A percentile compares a stretch with the other conserved stretches of the same genome.
Evolutionary conservation across 2,113 vertebrate species (phyloP).

Genomic region (Muntiacus muntjak): DNA sequence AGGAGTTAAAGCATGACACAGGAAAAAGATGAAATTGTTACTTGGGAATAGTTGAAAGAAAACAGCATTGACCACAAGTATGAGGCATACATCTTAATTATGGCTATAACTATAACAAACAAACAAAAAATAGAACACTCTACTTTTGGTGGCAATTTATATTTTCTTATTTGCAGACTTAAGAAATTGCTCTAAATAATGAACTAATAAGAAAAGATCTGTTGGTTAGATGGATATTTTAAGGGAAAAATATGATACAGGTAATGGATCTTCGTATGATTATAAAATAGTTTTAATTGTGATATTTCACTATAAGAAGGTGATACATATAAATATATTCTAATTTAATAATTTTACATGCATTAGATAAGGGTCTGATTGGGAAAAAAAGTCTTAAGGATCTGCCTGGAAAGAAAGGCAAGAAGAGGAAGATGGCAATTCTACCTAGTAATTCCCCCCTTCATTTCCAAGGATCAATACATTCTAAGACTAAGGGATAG

Average conservation of each 20-base stretch:
- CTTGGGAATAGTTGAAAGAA: not conserved
- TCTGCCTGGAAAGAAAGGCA: not conserved
- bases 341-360: not conserved
- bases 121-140: not conserved
- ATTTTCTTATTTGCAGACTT: not conserved
- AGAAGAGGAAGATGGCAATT: not conserved
- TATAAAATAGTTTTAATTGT: not conserved
- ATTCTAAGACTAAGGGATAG: not conserved
- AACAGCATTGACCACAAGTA: not conserved
- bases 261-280: not conserved
- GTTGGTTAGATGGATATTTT: not conserved
- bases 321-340: not conserved
- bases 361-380: not conserved
- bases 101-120: not conserved
- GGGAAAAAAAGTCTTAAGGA: not conserved
- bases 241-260: not conserved
- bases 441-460: not conserved
- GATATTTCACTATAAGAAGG: not conserved
- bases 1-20: not conserved
- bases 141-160: not conserved
- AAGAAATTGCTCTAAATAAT: not conserved
- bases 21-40: not conserved
- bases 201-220: not conserved
- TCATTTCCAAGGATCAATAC: not conserved
- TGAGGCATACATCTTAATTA: not conserved